Conservation (phyloP, 2,888 invertebrate genomes). For the Drosophila suboccidentalis region DNA sequence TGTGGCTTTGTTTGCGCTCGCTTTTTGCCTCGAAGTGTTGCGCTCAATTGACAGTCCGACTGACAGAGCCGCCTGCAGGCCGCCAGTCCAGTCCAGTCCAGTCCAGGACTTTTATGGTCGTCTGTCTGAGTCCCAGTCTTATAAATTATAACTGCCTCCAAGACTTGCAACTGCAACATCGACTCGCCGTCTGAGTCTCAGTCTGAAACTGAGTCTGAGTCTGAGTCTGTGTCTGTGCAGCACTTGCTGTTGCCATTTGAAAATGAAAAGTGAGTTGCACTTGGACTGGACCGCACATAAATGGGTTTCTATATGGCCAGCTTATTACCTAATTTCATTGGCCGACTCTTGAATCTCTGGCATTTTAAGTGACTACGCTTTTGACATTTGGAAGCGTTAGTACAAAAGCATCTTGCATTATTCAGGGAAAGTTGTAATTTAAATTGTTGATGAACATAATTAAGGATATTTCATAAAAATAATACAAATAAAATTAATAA, state of each 20-base stretch:
- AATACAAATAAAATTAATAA: too few species aligned
- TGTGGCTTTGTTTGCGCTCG: conserved; percentile 74
- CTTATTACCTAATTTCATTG: conserved; percentile 80
- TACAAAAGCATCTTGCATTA: conserved; percentile 15
- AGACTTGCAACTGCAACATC: conserved; percentile 18
- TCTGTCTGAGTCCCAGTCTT: conserved; percentile 59
- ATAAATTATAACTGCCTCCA: conserved; percentile 73
- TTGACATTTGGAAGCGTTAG: conserved; percentile 57
- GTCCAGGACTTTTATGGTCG: conserved; percentile 78
- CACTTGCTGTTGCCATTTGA: conserved; percentile 79
- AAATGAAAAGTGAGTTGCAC: conserved; percentile 78
- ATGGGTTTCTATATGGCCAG: conserved; percentile 69
- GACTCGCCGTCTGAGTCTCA: conserved; percentile 1
- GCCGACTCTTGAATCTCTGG: conserved; percentile 58
- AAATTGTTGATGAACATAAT: not conserved
- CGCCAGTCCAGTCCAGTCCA: conserved; percentile 52
- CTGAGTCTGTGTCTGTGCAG: conserved; percentile 50
- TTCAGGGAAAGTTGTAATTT: conserved; percentile 30
- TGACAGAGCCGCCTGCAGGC: conserved; percentile 80
- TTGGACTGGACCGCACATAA: conserved; percentile 57
- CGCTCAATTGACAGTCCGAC: conserved; percentile 79
- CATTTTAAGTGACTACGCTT: conserved; percentile 69
- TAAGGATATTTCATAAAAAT: not conserved
- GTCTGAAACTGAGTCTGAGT: conserved; percentile 33
- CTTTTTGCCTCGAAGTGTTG: conserved; percentile 70